phyloP scores from a whole-genome alignment of 2,113 vertebrate genomes.

The Lepidiolamprologus cunningtoni region DNA sequence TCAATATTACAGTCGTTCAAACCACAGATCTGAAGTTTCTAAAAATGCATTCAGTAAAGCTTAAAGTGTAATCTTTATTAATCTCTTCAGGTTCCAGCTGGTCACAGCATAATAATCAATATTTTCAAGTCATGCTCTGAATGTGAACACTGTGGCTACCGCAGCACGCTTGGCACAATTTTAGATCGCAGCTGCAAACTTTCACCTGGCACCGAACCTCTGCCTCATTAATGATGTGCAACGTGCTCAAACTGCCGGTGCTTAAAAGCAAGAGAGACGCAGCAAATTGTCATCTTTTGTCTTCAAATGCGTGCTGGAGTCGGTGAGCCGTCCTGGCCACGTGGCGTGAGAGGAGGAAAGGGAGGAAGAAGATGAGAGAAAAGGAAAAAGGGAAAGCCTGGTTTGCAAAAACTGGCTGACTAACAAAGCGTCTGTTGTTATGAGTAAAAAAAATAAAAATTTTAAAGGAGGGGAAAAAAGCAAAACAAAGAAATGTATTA shows the following conservation, averaged over 20 bases:
- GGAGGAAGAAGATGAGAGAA: neutral
- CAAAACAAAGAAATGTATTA: conserved; percentile 1
- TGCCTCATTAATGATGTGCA: conserved; percentile 6
- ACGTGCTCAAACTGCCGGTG: neutral
- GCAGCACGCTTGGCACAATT: neutral
- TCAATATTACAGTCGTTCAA: neutral
- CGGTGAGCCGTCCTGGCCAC: conserved; percentile 8
- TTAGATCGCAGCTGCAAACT: neutral
- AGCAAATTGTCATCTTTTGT: conserved; percentile 5
- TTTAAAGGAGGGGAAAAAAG: neutral
- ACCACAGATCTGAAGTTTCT: neutral
- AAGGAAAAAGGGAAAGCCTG: conserved; percentile 17
- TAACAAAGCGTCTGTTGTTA: conserved; percentile 23
- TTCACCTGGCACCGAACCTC: conserved; percentile 8
- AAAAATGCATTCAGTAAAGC: neutral
- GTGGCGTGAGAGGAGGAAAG: conserved; percentile 1
- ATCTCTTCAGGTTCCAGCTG: neutral
- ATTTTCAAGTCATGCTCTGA: neutral
- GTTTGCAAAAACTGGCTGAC: neutral
- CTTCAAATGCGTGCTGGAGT: conserved; percentile 10
- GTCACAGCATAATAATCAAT: neutral
- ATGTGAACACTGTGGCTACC: neutral
- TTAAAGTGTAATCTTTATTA: neutral
- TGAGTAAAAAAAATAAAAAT: neutral
- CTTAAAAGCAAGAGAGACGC: neutral